Conservation (phyloP, 2,888 invertebrate species). For the Eurytoma adleriae region DNA sequence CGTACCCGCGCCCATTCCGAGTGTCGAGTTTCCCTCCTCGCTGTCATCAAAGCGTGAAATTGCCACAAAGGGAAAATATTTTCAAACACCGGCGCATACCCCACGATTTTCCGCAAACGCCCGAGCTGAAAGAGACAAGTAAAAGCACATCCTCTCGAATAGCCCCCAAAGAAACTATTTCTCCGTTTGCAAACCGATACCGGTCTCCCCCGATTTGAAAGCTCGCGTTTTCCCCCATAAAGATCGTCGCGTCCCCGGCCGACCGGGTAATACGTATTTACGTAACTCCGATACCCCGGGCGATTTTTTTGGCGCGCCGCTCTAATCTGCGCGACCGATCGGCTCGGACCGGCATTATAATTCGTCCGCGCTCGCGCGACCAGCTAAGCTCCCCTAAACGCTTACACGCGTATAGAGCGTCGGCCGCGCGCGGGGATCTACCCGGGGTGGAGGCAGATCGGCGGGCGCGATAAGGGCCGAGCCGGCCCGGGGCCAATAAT, state of each 20-base stretch:
- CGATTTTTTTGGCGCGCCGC: slow-evolving; percentile 39
- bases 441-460: slow-evolving; percentile 38
- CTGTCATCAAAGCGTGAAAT: no score
- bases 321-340: slow-evolving; percentile 45
- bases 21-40: no score
- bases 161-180: background rate
- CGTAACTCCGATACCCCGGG: slow-evolving; percentile 36
- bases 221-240: background rate
- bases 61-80: slow-evolving; percentile 14
- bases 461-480: slow-evolving; percentile 33
- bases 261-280: slow-evolving; percentile 28
- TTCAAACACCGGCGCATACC: background rate
- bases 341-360: slow-evolving; percentile 30
- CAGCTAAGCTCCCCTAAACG: slow-evolving; percentile 51
- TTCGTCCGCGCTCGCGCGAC: slow-evolving; percentile 29
- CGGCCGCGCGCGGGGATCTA: slow-evolving; percentile 14
- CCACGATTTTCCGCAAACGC: slow-evolving; percentile 18
- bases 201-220: background rate
- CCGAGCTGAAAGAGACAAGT: slow-evolving; percentile 20
- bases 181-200: slow-evolving; percentile 32
- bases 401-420: slow-evolving; percentile 22
- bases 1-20: no score
- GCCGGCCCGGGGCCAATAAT: slow-evolving; percentile 33
- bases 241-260: background rate
- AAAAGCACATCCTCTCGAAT: background rate